Percentiles rank a stretch among this genome's conserved stretches.
Conservation (phyloP, 2,113 vertebrate genomes). For the Xerus inauris region DNA sequence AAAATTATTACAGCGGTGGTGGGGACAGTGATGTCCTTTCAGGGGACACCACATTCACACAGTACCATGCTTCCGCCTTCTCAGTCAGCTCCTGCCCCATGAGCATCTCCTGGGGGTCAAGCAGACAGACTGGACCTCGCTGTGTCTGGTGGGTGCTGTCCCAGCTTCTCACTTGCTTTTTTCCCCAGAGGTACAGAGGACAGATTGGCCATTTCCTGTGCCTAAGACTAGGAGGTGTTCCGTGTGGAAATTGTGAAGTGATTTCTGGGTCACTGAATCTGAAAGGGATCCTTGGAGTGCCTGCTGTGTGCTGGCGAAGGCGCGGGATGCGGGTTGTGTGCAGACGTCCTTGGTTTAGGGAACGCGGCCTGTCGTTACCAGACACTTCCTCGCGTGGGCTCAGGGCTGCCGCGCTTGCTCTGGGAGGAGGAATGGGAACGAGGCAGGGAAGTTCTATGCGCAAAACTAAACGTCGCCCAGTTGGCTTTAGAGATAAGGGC, state of each 20-base stretch:
- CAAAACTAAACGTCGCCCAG: background rate
- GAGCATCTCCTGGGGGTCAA: constrained; percentile 12
- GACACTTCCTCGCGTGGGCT: too few relatives aligned
- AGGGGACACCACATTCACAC: too few relatives aligned
- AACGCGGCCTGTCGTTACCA: too few relatives aligned
- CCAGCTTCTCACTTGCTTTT: constrained; percentile 89
- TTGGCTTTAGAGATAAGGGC: background rate
- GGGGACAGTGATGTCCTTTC: too few relatives aligned
- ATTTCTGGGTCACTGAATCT: background rate
- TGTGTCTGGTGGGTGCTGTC: constrained; percentile 94
- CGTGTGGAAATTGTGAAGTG: background rate
- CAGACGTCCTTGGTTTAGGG: too few relatives aligned
- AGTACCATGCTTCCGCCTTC: too few relatives aligned
- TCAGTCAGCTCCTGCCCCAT: too few relatives aligned
- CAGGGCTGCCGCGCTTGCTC: background rate
- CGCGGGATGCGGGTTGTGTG: too few relatives aligned
- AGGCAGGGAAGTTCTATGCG: background rate
- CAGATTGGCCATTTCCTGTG: constrained; percentile 94
- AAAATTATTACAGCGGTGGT: too few relatives aligned
- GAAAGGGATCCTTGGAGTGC: background rate
- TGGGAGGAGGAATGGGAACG: background rate
- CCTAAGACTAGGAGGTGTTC: constrained; percentile 68
- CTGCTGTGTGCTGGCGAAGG: rapidly evolving
- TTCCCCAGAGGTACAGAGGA: constrained; percentile 89
- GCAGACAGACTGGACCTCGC: constrained; percentile 95